Percentiles rank a stretch among this genome's conserved stretches.
phyloP scores from a whole-genome alignment of 1,140 invertebrate species.

The Magallana gigas region DNA sequence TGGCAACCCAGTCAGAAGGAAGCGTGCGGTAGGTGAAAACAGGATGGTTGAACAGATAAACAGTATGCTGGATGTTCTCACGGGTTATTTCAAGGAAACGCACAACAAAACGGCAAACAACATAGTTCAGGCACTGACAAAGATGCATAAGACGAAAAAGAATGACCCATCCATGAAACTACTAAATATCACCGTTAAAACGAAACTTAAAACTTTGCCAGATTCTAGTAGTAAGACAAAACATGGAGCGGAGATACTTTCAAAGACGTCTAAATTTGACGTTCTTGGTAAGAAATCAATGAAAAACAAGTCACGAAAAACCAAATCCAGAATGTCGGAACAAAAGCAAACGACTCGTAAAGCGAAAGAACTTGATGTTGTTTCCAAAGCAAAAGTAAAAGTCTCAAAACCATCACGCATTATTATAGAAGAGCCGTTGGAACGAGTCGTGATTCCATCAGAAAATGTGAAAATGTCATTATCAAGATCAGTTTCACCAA shows the following conservation, averaged over 20 bases:
- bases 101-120: conserved; percentile 22
- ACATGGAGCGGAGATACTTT: neutral
- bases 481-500: neutral
- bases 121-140: neutral
- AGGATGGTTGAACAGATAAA: conserved; percentile 4
- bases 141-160: neutral
- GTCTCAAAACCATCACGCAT: neutral
- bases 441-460: neutral
- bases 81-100: conserved; percentile 20
- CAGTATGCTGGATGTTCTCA: conserved; percentile 1
- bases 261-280: neutral
- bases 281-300: neutral
- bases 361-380: too few relatives aligned
- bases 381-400: too few relatives aligned
- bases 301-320: neutral
- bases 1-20: neutral
- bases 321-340: neutral
- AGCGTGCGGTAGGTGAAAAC: neutral
- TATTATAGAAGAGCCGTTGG: neutral
- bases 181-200: conserved; percentile 3
- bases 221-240: neutral
- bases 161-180: neutral
- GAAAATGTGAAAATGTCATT: neutral
- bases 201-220: neutral
- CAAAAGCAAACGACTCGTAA: neutral